Evolutionary conservation across 2,888 invertebrate species (phyloP), one percentile per base, ranked within the genome.

Genomic region (Harpalus rubripes): DNA sequence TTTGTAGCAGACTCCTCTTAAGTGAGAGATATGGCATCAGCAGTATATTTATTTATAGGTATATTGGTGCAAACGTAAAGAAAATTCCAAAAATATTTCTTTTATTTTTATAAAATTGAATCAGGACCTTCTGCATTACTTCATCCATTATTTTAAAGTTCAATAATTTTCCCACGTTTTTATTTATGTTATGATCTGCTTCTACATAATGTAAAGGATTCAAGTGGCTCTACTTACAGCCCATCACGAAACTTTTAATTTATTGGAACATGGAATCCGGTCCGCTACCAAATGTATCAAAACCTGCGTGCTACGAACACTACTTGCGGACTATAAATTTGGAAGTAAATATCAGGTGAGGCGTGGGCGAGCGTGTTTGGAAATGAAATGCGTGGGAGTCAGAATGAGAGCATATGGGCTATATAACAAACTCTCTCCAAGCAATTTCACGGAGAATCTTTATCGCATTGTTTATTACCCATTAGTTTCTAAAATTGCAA

Each of bases 281-380:
- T 10, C 22, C 44, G 74, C 74, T 74, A 74, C 74, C 74, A 74
- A 74, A 74, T 74, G 74, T 52, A 74, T 74, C 74, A 74, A 74
- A 74, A 44, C 22, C 52, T 74, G 44, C 74, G 79, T 80, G 79
- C 58, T 56, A 78, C 26, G 68, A 80, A 80, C 59, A 58, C 26
- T 61, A 61, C 61, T 74, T 56, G 79, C 79, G 16, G 59, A n/a
- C 59, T 59, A 80, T 80, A 80, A 80, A 80, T 80, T 32, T 80
- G 79, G 61, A 80, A 61, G 16, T 80, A 80, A 61, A 80, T 80
- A 80, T 61, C 32, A 32, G 32, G 32, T 5, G 32, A 15, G 52
- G 59, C 79, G 59, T 59, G 79, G 58, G 79, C 59, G 61, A 39
- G 39, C 59, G 32, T 80, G 61, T 39, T 80, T 80, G 41, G 18